Base-by-base conservation (phyloP, 2,797 vertebrate genomes). In the Hypotaenidia philippensis region DNA sequence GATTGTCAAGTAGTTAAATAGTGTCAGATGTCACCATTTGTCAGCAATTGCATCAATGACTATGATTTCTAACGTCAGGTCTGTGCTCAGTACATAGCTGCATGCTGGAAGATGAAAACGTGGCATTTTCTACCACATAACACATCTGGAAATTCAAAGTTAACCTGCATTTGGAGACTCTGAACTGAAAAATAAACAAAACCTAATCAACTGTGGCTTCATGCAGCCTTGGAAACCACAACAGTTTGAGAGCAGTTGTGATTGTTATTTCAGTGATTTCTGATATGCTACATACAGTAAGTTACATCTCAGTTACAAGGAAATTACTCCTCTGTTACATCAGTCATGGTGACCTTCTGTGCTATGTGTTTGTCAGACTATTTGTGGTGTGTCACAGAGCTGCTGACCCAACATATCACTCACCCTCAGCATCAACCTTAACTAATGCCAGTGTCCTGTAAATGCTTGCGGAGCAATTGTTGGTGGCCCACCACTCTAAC, bases 181-280 rank as follows among this genome's bases (percentile, higher is more conserved):
- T 70, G 64, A 87, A 85, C 41, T 83, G 49, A 85, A 95, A 94
- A 96, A 93, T 66, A 94, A 94, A 94, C 71, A 95, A 80, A 85
- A 65, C n/a, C 71, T 74, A 78, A 85, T 92, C 64, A 93, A 41
- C 78, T 61, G 26, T 83, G 75, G 41, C 38, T 94, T 93, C 71
- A 31, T 4, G 26, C 53, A 85, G 47, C 56, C 64, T 79, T 89
- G 53, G 65, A 91, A 92, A 85, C 31, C 66, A 32, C 64, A 60
- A 47, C 6, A 40, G 36, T 69, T 90, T 70, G 44, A 85, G 38
- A 74, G 61, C 90, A 96, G 86, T 86, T 92, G 93, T 80, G 68
- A 27, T 87, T 89, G n/a, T 71, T 89, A 34, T 56, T 89, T 59
- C 64, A 77, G 0, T 50, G 18, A 6, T 84, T 77, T 87, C 66